Evolutionary conservation across 2,797 vertebrate species (phyloP), one percentile per base, ranked within the genome.

Genomic region (Myiotriccus ornatus): DNA sequence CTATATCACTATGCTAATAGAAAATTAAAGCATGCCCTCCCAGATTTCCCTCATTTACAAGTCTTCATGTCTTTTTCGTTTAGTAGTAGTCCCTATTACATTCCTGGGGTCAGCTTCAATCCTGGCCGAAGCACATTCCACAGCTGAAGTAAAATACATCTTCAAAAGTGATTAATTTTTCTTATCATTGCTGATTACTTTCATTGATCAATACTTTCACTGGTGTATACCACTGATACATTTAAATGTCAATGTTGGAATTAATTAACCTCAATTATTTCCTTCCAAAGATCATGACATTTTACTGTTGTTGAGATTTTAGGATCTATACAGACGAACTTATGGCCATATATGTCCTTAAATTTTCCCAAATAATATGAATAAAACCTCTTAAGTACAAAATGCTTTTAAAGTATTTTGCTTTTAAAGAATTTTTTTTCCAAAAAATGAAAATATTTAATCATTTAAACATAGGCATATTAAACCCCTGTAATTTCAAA

Each of bases 171-270:
- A 94, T 84, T 85, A 49, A 65, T 88, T 95, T 96, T 94, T 82
- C 47, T 50, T 93, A 6, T 85, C 89, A 91, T 85, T 93, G 56
- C 84, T 83, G 82, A 92, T 93, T 85, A 56, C 79, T 95, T 95
- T 70, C 46, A 71, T 2, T 80, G 79, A 94, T 89, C 81, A 78
- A 80, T 91, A 87, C 49, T 85, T 89, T 89, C 84, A 92, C 64
- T 92, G 65, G 50, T 91, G 70, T 32, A 71, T 59, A 55, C 52
- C 52, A 65, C 79, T 84, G 56, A 75, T 91, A 82, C 69, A 91
- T 96, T 90, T 81, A 93, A 91, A 92, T 73, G 75, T 55, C 77
- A 71, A 5, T 86, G 71, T 53, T 62, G 50, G 43, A 73, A 92
- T 91, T 71, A 83, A 92, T 91, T 92, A 77, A 76, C 62, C 37